Percentiles rank a stretch among this genome's conserved stretches.
These are phyloP conservation scores for Sciurus vulgaris DNA, from an alignment of 2,797 vertebrate genomes.

Conservation along the genomic window DNA sequence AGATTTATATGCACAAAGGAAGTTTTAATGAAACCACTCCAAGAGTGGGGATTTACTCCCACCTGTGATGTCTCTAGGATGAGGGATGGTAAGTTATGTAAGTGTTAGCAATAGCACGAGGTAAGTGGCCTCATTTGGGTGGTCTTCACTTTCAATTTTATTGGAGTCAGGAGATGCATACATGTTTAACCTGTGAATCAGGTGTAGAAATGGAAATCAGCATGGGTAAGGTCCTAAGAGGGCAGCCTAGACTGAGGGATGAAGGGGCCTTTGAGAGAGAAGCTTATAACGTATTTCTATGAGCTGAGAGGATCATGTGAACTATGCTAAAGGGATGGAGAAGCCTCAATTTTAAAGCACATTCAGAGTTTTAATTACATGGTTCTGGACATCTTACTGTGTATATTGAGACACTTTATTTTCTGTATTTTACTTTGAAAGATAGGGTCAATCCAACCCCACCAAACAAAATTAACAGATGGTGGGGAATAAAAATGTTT, in stretches of 20 bases:
- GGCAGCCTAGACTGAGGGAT: not conserved
- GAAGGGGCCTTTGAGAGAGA: not conserved
- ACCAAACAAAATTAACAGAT: constrained; percentile 30
- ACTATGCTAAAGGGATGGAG: not conserved
- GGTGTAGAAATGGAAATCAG: not conserved
- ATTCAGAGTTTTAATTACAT: not conserved
- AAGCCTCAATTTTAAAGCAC: not conserved
- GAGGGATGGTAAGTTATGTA: not conserved
- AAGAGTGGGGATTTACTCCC: not conserved
- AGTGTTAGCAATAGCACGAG: not conserved
- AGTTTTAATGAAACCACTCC: not conserved
- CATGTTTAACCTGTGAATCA: not conserved
- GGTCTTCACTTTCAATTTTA: not conserved
- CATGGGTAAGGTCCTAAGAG: not conserved
- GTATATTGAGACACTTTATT: not conserved
- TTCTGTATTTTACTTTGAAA: not conserved
- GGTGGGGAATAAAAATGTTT: not conserved
- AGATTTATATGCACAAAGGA: not conserved
- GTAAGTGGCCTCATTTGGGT: not conserved
- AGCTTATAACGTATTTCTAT: not conserved
- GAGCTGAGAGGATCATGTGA: not conserved
- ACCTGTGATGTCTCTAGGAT: not conserved
- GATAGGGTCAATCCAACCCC: not conserved
- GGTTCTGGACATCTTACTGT: not conserved
- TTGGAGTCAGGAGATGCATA: not conserved